phyloP scores from a whole-genome alignment of 2,113 vertebrate genomes.

The Caloenas nicobarica region DNA sequence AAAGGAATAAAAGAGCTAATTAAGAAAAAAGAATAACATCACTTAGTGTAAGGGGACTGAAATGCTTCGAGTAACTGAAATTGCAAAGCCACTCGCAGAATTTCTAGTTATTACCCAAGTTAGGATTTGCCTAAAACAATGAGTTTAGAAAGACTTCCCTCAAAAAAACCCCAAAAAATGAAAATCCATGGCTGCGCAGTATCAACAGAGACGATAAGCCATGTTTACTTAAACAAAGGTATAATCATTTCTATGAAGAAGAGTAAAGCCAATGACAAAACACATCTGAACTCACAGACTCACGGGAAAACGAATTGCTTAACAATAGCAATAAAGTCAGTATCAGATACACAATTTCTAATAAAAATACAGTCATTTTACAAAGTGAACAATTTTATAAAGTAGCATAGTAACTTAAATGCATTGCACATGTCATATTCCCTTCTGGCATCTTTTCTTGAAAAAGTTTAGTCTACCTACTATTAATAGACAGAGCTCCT shows the following conservation, averaged over 20 bases:
- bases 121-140: neutral
- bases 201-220: neutral
- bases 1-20: neutral
- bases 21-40: neutral
- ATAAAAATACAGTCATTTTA: neutral
- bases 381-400: neutral
- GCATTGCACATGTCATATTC: neutral
- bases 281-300: neutral
- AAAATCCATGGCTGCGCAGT: neutral
- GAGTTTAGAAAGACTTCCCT: neutral
- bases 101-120: neutral
- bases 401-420: neutral
- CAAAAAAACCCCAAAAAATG: neutral
- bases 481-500: slow-evolving; percentile 83
- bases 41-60: neutral
- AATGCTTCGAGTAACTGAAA: neutral
- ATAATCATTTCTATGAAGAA: neutral
- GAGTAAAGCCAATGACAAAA: neutral
- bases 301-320: neutral
- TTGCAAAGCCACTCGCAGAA: neutral
- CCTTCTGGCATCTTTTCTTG: neutral
- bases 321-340: neutral
- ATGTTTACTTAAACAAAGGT: neutral
- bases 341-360: neutral
- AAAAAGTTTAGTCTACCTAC: slow-evolving; percentile 71